Evolutionary conservation across 2,888 invertebrate genomes (phyloP).

Genomic region (Erannis defoliaria): DNA sequence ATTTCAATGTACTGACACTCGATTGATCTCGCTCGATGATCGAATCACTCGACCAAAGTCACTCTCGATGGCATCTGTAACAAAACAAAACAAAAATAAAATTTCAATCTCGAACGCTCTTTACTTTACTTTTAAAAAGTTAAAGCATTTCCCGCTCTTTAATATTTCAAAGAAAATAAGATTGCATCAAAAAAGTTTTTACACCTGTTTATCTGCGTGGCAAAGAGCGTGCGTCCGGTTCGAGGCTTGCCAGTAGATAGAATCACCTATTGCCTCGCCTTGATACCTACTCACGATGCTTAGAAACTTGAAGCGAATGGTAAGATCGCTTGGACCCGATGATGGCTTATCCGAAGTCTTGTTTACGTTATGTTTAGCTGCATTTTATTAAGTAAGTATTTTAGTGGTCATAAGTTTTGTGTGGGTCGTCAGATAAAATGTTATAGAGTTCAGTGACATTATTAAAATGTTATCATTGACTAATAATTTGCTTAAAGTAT

Average conservation of each 20-base stretch:
- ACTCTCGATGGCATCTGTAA: conserved; percentile 81
- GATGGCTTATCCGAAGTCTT: conserved; percentile 68
- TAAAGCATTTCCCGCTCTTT: conserved; percentile 1
- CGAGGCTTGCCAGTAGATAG: conserved; percentile 70
- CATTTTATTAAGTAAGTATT: conserved; percentile 33
- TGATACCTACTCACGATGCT: conserved; percentile 72
- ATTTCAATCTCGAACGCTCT: neutral
- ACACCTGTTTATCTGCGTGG: conserved; percentile 61
- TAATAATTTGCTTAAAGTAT: neutral
- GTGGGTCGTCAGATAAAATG: conserved; percentile 35
- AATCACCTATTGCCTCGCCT: conserved; percentile 69
- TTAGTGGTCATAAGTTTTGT: conserved; percentile 41
- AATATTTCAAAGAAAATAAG: neutral
- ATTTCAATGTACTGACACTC: conserved; percentile 72
- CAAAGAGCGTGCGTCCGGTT: conserved; percentile 72
- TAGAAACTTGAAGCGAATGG: conserved; percentile 73
- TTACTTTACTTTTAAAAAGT: neutral
- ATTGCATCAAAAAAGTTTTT: conserved; percentile 30
- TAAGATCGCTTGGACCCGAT: conserved; percentile 65
- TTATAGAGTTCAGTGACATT: conserved; percentile 35
- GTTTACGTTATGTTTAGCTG: conserved; percentile 37
- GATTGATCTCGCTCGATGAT: conserved; percentile 58
- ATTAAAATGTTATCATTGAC: conserved; percentile 10
- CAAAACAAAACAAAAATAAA: conserved; percentile 64
- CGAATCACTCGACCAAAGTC: conserved; percentile 72